Base-by-base conservation (phyloP, 2,888 invertebrate genomes). In the Agrochola circellaris region DNA sequence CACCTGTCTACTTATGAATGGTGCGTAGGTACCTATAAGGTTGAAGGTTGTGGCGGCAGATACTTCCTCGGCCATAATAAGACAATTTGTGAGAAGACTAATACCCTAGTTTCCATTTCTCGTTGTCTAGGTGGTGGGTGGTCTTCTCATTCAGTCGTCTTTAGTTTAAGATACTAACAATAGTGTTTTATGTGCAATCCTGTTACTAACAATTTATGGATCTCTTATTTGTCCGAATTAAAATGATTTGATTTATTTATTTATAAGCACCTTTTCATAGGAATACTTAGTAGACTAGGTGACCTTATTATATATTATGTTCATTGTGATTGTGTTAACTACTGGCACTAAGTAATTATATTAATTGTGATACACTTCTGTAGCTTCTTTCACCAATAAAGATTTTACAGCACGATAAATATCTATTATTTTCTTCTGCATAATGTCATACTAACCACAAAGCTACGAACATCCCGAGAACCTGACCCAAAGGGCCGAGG, bases 1-100 rank as follows among this genome's bases (percentile, higher is more conserved):
- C 82, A 81, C 76, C 62, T 90, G 45, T 48, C 48, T 48, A 48
- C 17, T 20, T 48, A 17, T 48, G 17, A 48, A 7, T 48, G 17
- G 48, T 20, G 6, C 17, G 17, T n/a, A n/a, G n/a, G n/a, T n/a
- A n/a, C n/a, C n/a, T n/a, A n/a, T n/a, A n/a, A n/a, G n/a, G n/a
- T n/a, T n/a, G n/a, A n/a, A n/a, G n/a, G n/a, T n/a, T n/a, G n/a
- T n/a, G n/a, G n/a, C n/a, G n/a, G n/a, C n/a, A n/a, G n/a, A n/a
- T n/a, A n/a, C n/a, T n/a, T n/a, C n/a, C n/a, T n/a, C n/a, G n/a
- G n/a, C n/a, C n/a, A n/a, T n/a, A n/a, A n/a, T n/a, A n/a, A n/a
- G n/a, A n/a, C n/a, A n/a, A n/a, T n/a, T n/a, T n/a, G n/a, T n/a
- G n/a, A n/a, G n/a, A n/a, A n/a, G n/a, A n/a, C n/a, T n/a, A n/a